phyloP scores from a whole-genome alignment of 2,888 invertebrate genomes.

The Cantharis rustica region DNA sequence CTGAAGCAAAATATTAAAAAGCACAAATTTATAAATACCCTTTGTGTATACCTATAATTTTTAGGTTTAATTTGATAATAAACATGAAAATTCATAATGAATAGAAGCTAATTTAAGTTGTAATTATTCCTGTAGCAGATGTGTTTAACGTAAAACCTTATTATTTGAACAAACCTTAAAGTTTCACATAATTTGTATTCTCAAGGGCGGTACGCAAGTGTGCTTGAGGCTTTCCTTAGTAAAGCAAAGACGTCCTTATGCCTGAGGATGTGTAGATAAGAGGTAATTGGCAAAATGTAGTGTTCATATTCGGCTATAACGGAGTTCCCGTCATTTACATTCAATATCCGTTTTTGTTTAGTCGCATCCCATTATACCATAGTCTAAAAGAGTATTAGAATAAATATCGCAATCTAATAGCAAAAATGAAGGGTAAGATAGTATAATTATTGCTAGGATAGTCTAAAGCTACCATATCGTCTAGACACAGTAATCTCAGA shows the following conservation, averaged over 20 bases:
- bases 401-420: constrained; percentile 12
- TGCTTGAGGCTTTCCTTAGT: constrained; percentile 5
- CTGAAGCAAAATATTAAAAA: not conserved
- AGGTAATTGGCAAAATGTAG: constrained; percentile 13
- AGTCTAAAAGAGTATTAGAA: constrained; percentile 5
- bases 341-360: constrained; percentile 18
- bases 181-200: constrained; percentile 24
- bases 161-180: constrained; percentile 23
- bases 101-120: constrained; percentile 8
- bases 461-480: constrained; percentile 17
- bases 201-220: constrained; percentile 17
- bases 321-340: constrained; percentile 4
- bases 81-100: constrained; percentile 11
- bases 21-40: not conserved
- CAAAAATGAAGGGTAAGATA: constrained; percentile 9
- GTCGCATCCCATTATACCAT: constrained; percentile 5
- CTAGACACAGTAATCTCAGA: constrained; percentile 22
- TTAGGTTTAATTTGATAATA: not conserved
- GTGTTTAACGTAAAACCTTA: constrained; percentile 23
- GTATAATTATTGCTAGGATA: not conserved
- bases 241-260: constrained; percentile 8
- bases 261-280: constrained; percentile 24
- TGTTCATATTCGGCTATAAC: constrained; percentile 1
- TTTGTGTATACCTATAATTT: constrained; percentile 1
- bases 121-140: constrained; percentile 22